Evolutionary conservation across 1,140 invertebrate species (phyloP), one percentile per base, ranked within the genome.

Genomic region (Phthorimaea operculella): DNA sequence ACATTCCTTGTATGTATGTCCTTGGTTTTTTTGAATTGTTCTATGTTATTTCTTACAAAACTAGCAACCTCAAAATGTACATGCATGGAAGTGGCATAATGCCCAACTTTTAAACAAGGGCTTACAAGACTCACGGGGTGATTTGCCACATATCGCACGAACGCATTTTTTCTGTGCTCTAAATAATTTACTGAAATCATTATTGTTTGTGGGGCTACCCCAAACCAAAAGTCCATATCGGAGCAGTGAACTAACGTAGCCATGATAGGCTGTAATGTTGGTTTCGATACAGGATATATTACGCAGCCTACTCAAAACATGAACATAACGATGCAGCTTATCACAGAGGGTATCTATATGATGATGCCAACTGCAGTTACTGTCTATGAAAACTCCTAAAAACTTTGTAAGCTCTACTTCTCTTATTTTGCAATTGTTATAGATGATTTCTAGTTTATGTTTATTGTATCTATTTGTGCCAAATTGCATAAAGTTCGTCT

Each of bases 101-200:
- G 2, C 36, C 36, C 36, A 39, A n/a, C n/a, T 39, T 2, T 12
- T 39, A 39, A 39, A 39, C 10, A 39, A 9, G 1, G 36, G 36
- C n/a, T 39, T 39, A 39, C 36, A 39, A 39, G 36, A n/a, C 1
- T 39, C 36, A 2, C n/a, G 10, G 36, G 36, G 36, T 12, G n/a
- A 10, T 12, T 10, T n/a, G n/a, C 36, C 47, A 49, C 17, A 49
- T 8, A 49, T 49, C 1, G 47, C 47, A 9, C 47, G 5, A 18
- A 49, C 18, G 18, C 47, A 49, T 49, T 49, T 49, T 18, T 49
- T 49, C 10, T 49, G 47, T 1, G 47, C 47, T 49, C 10, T 21
- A 12, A 49, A 49, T 21, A 12, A 15, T 12, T 21, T 49, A 21
- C 18, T 49, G 21, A 49, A 18, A 28, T 28, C 21, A 28, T 2